A percentile compares a stretch with the other conserved stretches of the same genome.
These are phyloP conservation scores for Epirrhoe tristata DNA, from an alignment of 2,888 invertebrate genomes.

Conservation along the genomic window DNA sequence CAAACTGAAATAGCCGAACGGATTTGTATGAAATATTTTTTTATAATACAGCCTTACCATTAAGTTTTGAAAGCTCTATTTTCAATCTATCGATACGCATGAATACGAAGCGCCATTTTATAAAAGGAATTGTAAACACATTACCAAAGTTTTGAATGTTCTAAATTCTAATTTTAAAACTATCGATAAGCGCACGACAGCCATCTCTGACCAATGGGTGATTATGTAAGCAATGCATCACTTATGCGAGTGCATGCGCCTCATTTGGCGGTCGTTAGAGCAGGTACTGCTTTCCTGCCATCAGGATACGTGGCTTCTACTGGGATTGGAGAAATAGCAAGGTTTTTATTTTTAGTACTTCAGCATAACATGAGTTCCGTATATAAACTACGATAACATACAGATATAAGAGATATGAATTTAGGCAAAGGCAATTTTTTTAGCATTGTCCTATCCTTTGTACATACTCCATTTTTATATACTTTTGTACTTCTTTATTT, in stretches of 20 bases:
- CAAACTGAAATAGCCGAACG: too few species aligned
- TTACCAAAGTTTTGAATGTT: background rate
- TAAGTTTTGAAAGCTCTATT: too few species aligned
- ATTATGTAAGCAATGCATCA: conserved; percentile 77
- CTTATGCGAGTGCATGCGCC: conserved; percentile 78
- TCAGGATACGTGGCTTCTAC: conserved; percentile 24
- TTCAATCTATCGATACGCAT: too few species aligned
- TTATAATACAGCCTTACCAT: too few species aligned
- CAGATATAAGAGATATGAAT: too few species aligned
- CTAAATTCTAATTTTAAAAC: background rate
- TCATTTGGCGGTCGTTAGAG: conserved; percentile 79
- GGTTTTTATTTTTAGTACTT: background rate
- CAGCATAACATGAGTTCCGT: too few species aligned
- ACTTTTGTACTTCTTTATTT: too few species aligned
- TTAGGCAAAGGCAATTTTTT: too few species aligned
- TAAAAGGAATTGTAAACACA: background rate
- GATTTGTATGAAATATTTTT: too few species aligned
- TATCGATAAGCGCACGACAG: conserved; percentile 21
- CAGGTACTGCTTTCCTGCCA: conserved; percentile 29
- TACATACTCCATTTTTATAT: too few species aligned
- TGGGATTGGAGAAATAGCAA: conserved; percentile 10
- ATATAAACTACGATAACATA: too few species aligned
- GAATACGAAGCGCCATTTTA: background rate
- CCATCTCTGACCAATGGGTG: conserved; percentile 56
- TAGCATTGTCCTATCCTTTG: too few species aligned